Evolutionary conservation across 2,113 vertebrate genomes (phyloP).

Genomic region (Otis tarda): DNA sequence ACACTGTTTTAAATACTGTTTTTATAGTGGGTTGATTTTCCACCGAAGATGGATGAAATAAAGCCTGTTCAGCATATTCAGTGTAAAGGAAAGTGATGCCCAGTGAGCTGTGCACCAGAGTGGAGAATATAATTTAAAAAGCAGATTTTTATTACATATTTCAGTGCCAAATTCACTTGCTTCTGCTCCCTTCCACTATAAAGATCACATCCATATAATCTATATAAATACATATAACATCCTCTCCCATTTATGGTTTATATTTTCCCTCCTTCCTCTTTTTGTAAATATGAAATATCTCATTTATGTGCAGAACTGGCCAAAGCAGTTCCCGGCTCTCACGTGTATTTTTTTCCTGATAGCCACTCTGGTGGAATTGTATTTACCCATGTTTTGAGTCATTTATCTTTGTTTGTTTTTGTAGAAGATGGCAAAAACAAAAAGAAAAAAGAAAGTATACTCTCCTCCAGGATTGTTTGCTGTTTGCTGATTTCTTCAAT

Average conservation of each 20-base stretch:
- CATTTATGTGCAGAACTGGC: background rate
- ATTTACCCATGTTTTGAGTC: background rate
- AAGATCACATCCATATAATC: background rate
- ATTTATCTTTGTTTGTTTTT: background rate
- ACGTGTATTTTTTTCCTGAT: background rate
- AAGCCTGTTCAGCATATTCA: background rate
- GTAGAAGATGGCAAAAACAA: background rate
- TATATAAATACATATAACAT: background rate
- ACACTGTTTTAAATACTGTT: background rate
- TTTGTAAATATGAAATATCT: background rate
- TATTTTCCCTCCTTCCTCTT: background rate
- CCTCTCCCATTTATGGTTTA: background rate
- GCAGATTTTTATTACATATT: background rate
- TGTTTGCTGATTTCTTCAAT: background rate
- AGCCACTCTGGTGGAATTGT: background rate
- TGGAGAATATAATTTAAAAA: background rate
- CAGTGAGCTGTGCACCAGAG: background rate
- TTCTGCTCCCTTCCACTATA: background rate
- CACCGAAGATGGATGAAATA: background rate
- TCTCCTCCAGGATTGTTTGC: background rate
- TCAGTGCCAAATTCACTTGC: background rate
- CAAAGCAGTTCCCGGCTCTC: background rate
- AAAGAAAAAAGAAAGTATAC: background rate
- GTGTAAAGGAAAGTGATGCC: background rate
- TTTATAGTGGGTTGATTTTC: background rate